Base-by-base conservation (phyloP, 2,888 invertebrate species). In the Xestia c-nigrum region DNA sequence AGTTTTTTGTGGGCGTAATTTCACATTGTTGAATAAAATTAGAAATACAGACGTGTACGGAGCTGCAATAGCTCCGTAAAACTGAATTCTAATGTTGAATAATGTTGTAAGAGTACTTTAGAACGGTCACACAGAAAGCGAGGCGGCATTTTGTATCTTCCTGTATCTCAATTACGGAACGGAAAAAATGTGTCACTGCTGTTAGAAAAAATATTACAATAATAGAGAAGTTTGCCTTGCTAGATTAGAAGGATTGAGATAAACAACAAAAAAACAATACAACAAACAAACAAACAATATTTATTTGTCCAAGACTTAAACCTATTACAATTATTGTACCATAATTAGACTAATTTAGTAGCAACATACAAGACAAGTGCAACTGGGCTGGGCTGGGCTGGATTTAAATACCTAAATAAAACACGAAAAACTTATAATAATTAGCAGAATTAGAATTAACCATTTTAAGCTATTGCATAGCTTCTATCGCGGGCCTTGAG, bases 11-110 rank as follows among this genome's bases (percentile, higher is more conserved):
- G 84, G 83, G 66, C 77, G 78, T 82, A 83, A 82, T 87, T 88
- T 88, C 81, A 83, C 77, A 87, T 82, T 85, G 81, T 88, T 81
- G 85, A 88, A 88, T 86, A 82, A 88, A 77, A 83, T 88, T 85
- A 73, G 76, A 69, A 84, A 75, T 76, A 84, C 78, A 86, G 79
- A 80, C 85, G 81, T 76, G 83, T 81, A 72, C 88, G 46, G 31
- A 61, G 65, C 72, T 84, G 61, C 78, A 78, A 65, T 72, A 52
- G 69, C 69, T 57, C 52, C 9, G 52, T 70, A 38, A 77, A 72
- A 69, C 16, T 12, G 52, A 69, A 63, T 74, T 69, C 57, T 72
- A 67, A 84, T 72, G 74, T 64, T 74, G 67, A 74, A 61, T 21
- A 61, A 52, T 52, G 63, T 55, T 50, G 57, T 69, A 70, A 24